A percentile compares a stretch with the other conserved stretches of the same genome.
phyloP scores from a whole-genome alignment of 2,888 invertebrate species.

The Polyommatus iphigenia region DNA sequence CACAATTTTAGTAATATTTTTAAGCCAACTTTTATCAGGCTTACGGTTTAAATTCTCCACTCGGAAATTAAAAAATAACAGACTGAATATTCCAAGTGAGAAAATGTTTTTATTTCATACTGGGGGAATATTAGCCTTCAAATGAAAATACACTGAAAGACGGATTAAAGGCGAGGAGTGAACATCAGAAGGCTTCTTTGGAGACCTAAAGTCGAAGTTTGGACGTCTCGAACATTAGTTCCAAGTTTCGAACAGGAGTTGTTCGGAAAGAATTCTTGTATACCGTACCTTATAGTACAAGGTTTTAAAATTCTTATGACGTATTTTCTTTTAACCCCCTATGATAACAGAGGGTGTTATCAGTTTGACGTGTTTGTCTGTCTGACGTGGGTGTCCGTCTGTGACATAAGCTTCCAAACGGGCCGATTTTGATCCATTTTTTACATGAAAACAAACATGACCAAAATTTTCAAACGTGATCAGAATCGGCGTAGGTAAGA shows the following conservation, averaged over 20 bases:
- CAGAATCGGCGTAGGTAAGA: no score
- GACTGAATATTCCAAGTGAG: neutral
- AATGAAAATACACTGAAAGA: neutral
- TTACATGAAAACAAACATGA: no score
- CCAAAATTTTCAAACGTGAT: no score
- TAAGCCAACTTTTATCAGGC: neutral
- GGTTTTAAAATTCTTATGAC: neutral
- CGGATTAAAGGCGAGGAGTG: neutral
- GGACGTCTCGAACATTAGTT: neutral
- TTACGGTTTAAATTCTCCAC: neutral
- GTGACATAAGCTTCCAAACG: no score
- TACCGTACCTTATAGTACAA: neutral
- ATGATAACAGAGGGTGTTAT: neutral
- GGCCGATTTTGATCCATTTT: neutral
- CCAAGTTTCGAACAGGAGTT: neutral
- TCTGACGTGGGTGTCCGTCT: no score
- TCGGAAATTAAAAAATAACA: slow-evolving; percentile 14
- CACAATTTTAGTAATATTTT: neutral
- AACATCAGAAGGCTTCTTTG: slow-evolving; percentile 5
- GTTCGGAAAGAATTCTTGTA: slow-evolving; percentile 1
- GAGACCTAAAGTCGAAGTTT: neutral
- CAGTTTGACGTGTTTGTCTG: neutral
- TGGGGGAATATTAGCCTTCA: neutral
- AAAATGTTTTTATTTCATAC: slow-evolving; percentile 4
- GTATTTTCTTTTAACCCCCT: neutral